phyloP scores from a whole-genome alignment of 1,140 invertebrate genomes.

The Bombus pascuorum region DNA sequence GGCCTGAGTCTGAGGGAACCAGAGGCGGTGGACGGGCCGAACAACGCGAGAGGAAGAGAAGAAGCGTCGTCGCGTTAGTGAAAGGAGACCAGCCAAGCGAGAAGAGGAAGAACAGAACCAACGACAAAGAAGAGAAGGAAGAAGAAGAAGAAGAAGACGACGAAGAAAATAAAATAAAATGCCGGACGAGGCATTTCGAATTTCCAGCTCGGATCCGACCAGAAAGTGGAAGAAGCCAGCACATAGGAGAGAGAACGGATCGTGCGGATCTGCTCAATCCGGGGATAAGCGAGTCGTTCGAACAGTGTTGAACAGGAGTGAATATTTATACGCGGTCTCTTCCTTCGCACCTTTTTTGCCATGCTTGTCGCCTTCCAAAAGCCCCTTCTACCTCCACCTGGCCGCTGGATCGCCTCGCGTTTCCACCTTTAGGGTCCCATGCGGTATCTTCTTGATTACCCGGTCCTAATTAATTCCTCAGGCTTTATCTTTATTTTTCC shows the following conservation, averaged over 20 bases:
- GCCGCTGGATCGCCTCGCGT: conserved; percentile 28
- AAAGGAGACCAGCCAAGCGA: conserved; percentile 6
- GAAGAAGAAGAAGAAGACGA: conserved; percentile 19
- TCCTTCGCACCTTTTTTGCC: conserved; percentile 77
- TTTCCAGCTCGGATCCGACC: conserved; percentile 66
- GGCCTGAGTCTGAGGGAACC: conserved; percentile 21
- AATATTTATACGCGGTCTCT: conserved; percentile 78
- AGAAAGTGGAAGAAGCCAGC: conserved; percentile 22
- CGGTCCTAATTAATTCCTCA: conserved; percentile 81
- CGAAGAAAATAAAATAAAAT: conserved; percentile 54
- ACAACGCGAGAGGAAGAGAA: conserved; percentile 4
- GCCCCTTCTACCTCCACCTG: background rate
- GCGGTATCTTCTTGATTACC: conserved; percentile 80
- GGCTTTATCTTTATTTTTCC: conserved; percentile 78
- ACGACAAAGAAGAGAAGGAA: background rate
- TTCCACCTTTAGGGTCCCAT: conserved; percentile 50
- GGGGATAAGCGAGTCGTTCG: conserved; percentile 76
- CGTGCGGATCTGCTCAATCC: conserved; percentile 70
- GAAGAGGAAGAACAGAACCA: background rate
- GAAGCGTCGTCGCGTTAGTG: background rate
- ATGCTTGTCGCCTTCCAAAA: conserved; percentile 54
- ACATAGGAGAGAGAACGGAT: conserved; percentile 25
- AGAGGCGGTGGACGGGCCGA: conserved; percentile 11
- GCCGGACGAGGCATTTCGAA: conserved; percentile 70
- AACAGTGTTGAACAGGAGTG: conserved; percentile 78